Evolutionary conservation across 2,888 invertebrate species (phyloP).

Genomic region (Andrena praecox): DNA sequence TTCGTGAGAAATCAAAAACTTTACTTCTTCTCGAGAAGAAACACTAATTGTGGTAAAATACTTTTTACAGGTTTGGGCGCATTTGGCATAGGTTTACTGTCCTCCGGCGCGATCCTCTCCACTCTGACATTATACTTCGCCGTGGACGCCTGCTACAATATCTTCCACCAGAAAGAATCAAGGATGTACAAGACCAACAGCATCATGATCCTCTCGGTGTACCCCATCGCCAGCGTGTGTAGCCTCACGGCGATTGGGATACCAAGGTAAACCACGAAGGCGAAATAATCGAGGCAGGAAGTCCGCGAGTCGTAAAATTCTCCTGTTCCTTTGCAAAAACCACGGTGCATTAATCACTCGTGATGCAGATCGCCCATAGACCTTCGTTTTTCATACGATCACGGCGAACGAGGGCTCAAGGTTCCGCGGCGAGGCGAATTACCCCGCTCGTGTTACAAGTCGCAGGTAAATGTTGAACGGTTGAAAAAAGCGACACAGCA

Average conservation of each 20-base stretch:
- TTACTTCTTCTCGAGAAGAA: too few species aligned
- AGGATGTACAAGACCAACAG: constrained; percentile 77
- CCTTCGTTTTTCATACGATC: not conserved
- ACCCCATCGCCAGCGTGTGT: constrained; percentile 80
- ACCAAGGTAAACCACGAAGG: constrained; percentile 77
- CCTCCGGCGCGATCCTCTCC: constrained; percentile 75
- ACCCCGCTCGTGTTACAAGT: not conserved
- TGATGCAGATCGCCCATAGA: not conserved
- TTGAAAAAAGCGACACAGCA: not conserved
- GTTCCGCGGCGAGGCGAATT: not conserved
- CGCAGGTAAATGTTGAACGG: not conserved
- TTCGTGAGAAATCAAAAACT: too few species aligned
- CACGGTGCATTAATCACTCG: not conserved
- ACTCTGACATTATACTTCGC: constrained; percentile 78
- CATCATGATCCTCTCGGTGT: constrained; percentile 77
- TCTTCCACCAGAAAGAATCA: constrained; percentile 78
- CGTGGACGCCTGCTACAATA: constrained; percentile 76
- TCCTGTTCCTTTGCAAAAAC: not conserved
- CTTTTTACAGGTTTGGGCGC: constrained; percentile 77
- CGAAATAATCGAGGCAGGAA: not conserved
- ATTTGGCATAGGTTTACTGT: constrained; percentile 77
- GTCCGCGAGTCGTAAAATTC: constrained; percentile 1
- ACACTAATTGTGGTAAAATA: too few species aligned
- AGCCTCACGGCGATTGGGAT: constrained; percentile 79
- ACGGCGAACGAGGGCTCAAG: not conserved